Conservation (phyloP, 2,888 invertebrate genomes). For the Cryptophagus acutangulus region DNA sequence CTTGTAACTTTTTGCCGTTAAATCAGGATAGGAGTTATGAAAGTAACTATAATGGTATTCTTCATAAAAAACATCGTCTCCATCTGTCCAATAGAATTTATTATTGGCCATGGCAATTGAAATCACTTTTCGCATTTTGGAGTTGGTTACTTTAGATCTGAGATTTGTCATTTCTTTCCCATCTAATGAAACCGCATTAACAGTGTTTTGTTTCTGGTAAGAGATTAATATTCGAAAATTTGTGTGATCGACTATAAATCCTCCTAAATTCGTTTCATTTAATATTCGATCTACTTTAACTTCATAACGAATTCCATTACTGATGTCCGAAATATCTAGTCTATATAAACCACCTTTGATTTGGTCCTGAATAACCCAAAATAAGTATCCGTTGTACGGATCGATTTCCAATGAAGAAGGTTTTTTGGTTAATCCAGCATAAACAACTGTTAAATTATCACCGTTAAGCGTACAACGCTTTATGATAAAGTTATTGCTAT, state of each 20-base stretch:
- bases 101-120: slow-evolving; percentile 73
- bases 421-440: slow-evolving; percentile 63
- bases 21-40: slow-evolving; percentile 67
- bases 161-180: slow-evolving; percentile 70
- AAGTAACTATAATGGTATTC: slow-evolving; percentile 74
- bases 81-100: slow-evolving; percentile 83
- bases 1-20: slow-evolving; percentile 40
- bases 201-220: slow-evolving; percentile 68
- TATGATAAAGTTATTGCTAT: slow-evolving; percentile 63
- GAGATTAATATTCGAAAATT: slow-evolving; percentile 77
- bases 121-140: slow-evolving; percentile 67
- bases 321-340: slow-evolving; percentile 70
- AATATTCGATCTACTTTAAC: slow-evolving; percentile 62
- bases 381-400: slow-evolving; percentile 83
- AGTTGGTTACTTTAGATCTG: slow-evolving; percentile 67
- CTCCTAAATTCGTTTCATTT: slow-evolving; percentile 64
- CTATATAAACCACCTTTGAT: slow-evolving; percentile 66
- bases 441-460: slow-evolving; percentile 62
- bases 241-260: slow-evolving; percentile 77
- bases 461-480: slow-evolving; percentile 73
- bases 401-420: slow-evolving; percentile 84
- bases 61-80: slow-evolving; percentile 69
- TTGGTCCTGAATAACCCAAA: slow-evolving; percentile 63
- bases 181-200: slow-evolving; percentile 75
- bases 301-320: slow-evolving; percentile 68